Evolutionary conservation across 2,888 invertebrate genomes (phyloP).

Genomic region (Lacanobia wlatinum): DNA sequence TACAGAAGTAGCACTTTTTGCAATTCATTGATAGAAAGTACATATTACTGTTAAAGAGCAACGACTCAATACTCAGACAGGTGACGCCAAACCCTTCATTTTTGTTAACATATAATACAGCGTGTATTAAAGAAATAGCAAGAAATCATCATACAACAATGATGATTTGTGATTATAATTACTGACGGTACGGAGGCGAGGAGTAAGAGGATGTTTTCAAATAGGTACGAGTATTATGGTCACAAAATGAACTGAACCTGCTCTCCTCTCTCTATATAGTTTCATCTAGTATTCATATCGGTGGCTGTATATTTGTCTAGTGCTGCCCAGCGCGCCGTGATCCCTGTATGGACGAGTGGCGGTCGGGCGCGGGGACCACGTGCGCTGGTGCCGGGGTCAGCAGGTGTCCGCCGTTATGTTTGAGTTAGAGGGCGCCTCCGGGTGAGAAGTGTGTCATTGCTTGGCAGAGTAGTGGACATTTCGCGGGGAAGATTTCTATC

Average conservation of each 20-base stretch:
- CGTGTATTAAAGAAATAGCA: too few relatives aligned
- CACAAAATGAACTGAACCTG: not conserved
- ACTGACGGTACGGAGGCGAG: too few relatives aligned
- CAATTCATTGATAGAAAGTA: not conserved
- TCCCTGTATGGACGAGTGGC: not conserved
- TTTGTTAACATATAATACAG: too few relatives aligned
- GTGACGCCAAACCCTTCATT: too few relatives aligned
- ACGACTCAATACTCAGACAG: too few relatives aligned
- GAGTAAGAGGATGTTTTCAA: too few relatives aligned
- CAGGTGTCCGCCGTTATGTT: conserved; percentile 1
- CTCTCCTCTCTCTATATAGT: not conserved
- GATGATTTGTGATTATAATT: too few relatives aligned
- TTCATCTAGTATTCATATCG: conserved; percentile 24
- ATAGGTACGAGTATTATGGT: too few relatives aligned
- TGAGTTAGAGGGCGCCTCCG: not conserved
- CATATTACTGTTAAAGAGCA: too few relatives aligned
- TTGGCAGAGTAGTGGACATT: not conserved
- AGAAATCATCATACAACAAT: too few relatives aligned
- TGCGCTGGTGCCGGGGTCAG: not conserved
- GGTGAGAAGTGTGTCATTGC: not conserved
- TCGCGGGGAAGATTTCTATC: too few relatives aligned
- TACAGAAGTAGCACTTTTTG: not conserved
- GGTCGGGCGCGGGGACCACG: not conserved
- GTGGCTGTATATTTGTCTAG: conserved; percentile 15
- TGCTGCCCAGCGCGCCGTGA: not conserved